phyloP scores from a whole-genome alignment of 2,888 invertebrate genomes.

The Mamestra brassicae region DNA sequence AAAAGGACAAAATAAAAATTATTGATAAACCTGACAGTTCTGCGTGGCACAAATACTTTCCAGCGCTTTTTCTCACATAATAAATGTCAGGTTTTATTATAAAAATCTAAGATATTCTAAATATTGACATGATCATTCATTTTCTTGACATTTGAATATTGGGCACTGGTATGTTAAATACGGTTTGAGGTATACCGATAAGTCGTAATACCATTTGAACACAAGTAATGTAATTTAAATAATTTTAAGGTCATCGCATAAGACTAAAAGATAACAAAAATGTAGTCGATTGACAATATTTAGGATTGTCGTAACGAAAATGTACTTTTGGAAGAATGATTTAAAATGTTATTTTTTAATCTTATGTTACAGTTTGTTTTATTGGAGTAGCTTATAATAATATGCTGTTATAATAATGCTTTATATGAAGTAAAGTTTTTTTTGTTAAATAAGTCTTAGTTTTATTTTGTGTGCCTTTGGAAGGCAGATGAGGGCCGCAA shows the following conservation, averaged over 20 bases:
- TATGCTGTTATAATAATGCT: slow-evolving; percentile 82
- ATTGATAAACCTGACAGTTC: slow-evolving; percentile 27
- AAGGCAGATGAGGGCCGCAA: too few relatives aligned
- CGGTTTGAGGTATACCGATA: slow-evolving; percentile 20
- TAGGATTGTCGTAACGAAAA: slow-evolving; percentile 46
- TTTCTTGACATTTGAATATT: slow-evolving; percentile 29
- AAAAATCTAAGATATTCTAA: background rate
- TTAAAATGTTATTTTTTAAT: slow-evolving; percentile 68
- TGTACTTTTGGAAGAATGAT: slow-evolving; percentile 56
- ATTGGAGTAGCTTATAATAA: slow-evolving; percentile 68
- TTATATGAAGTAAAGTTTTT: slow-evolving; percentile 80
- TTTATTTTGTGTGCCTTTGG: slow-evolving; percentile 59
- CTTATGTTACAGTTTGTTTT: slow-evolving; percentile 67
- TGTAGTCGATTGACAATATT: slow-evolving; percentile 49
- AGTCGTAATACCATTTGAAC: slow-evolving; percentile 40
- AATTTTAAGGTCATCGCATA: slow-evolving; percentile 54
- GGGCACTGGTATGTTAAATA: slow-evolving; percentile 34
- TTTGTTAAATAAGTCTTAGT: slow-evolving; percentile 77
- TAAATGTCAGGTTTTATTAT: slow-evolving; percentile 2
- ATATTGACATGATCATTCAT: slow-evolving; percentile 20
- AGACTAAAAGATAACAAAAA: slow-evolving; percentile 60
- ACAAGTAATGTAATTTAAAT: slow-evolving; percentile 55
- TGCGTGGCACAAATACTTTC: slow-evolving; percentile 57
- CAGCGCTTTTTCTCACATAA: slow-evolving; percentile 35
- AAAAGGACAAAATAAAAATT: slow-evolving; percentile 4